Evolutionary conservation across 2,797 vertebrate genomes (phyloP).

Genomic region (Aeoliscus strigatus): DNA sequence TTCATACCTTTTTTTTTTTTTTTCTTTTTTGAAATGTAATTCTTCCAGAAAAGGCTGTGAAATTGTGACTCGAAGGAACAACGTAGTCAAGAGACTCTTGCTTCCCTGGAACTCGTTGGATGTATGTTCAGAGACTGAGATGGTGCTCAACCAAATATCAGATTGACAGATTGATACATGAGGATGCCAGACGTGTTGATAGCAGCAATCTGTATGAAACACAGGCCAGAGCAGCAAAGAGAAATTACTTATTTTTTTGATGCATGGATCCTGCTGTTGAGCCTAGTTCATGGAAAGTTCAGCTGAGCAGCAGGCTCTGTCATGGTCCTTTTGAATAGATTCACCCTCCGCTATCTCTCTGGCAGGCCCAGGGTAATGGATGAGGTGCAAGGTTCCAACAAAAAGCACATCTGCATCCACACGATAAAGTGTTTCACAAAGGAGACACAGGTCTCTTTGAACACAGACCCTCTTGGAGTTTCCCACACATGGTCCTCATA

Average conservation of each 20-base stretch:
- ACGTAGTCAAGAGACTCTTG: conserved; percentile 43
- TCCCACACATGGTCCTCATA: conserved; percentile 73
- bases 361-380: conserved; percentile 79
- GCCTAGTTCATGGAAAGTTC: conserved; percentile 81
- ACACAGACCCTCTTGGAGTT: conserved; percentile 54
- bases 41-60: conserved; percentile 16
- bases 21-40: conserved; percentile 15
- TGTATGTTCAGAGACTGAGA: conserved; percentile 62
- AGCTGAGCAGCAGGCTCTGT: conserved; percentile 75
- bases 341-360: conserved; percentile 74
- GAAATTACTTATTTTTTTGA: conserved; percentile 68
- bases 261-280: conserved; percentile 64
- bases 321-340: conserved; percentile 75
- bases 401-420: conserved; percentile 80
- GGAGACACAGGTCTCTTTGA: conserved; percentile 67
- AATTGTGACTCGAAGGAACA: conserved; percentile 50
- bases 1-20: no score
- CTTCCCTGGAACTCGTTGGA: conserved; percentile 28
- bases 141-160: conserved; percentile 58
- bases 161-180: conserved; percentile 75
- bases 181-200: conserved; percentile 60
- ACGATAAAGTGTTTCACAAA: conserved; percentile 73
- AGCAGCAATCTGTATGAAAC: conserved; percentile 68
- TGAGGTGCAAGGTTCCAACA: conserved; percentile 78
- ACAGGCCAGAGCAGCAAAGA: conserved; percentile 61